A percentile compares a stretch with the other conserved stretches of the same genome.
phyloP scores from a whole-genome alignment of 2,113 vertebrate species.

The Zingel zingel region DNA sequence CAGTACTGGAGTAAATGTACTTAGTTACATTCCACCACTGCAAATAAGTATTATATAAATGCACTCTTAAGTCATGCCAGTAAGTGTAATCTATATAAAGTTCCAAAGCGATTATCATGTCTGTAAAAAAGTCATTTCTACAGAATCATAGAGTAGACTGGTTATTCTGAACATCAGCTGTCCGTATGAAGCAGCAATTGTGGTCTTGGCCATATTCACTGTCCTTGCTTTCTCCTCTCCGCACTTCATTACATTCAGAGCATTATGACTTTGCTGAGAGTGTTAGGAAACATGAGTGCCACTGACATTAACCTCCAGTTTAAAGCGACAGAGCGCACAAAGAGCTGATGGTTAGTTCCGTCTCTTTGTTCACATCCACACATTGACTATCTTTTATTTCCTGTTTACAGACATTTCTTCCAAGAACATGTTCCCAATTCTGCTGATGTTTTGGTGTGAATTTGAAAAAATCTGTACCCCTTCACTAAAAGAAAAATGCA shows the following conservation, averaged over 20 bases:
- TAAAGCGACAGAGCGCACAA: slow-evolving; percentile 33
- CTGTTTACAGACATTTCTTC: neutral
- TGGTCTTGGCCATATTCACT: slow-evolving; percentile 25
- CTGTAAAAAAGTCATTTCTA: slow-evolving; percentile 19
- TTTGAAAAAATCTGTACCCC: slow-evolving; percentile 29
- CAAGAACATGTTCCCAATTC: neutral
- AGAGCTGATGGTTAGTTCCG: neutral
- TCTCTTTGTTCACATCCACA: slow-evolving; percentile 23
- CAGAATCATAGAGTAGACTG: neutral
- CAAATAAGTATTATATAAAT: neutral
- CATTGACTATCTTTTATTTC: neutral
- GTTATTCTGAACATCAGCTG: slow-evolving; percentile 41
- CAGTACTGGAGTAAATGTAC: too few relatives aligned
- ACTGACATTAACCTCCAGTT: slow-evolving; percentile 54
- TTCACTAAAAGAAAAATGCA: neutral
- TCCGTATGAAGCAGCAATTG: slow-evolving; percentile 8
- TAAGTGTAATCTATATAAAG: neutral
- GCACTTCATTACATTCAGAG: slow-evolving; percentile 72
- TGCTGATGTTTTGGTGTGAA: slow-evolving; percentile 31
- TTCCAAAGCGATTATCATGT: neutral
- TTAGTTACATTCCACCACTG: too few relatives aligned
- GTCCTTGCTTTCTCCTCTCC: slow-evolving; percentile 65
- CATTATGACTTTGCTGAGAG: slow-evolving; percentile 67
- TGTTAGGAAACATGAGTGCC: slow-evolving; percentile 44
- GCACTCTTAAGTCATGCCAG: neutral